Base-by-base conservation (phyloP, 2,888 invertebrate species). In the Helleia helle region DNA sequence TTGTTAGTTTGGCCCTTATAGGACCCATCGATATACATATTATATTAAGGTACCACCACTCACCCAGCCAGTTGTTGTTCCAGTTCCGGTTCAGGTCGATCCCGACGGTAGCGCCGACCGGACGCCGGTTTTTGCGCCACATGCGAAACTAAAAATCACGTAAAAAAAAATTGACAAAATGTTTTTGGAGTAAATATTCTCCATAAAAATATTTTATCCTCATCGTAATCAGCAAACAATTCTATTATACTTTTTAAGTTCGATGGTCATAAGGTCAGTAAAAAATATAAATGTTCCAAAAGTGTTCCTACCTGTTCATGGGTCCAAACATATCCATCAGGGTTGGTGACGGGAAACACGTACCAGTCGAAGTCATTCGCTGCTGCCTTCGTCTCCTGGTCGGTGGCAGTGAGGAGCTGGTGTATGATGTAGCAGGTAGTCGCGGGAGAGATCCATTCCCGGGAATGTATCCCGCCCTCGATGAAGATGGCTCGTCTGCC, bases 41-140 rank as follows among this genome's bases (percentile, higher is more conserved):
- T n/a, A n/a, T n/a, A n/a, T n/a, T n/a, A n/a, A n/a, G n/a, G n/a
- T n/a, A n/a, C n/a, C n/a, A n/a, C 13, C 25, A 54, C 68, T 66
- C 65, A 88, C 88, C 63, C 47, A 87, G 83, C 91, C 91, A 92
- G 48, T 88, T 87, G 58, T 84, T 89, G 46, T 85, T 89, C 90
- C 91, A 94, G 64, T 94, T 94, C 45, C 94, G 87, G 62, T 94
- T 94, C 1, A 91, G 88, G 67, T 94, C 94, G 0, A 89, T 88
- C 3, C 94, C 94, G 43, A 67, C 65, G 50, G 91, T 88, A 0
- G 38, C 28, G 6, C 70, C 81, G 39, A 70, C 74, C 38, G 65
- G 84, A 38, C 88, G 72, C 4, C 90, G 60, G 38, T 65, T 92
- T 59, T 92, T 92, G 9, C 92, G 83, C 92, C 92, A 93, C 58